These are phyloP conservation scores for Eufriesea mexicana DNA, from an alignment of 1,140 invertebrate species.

Conservation along the genomic window DNA sequence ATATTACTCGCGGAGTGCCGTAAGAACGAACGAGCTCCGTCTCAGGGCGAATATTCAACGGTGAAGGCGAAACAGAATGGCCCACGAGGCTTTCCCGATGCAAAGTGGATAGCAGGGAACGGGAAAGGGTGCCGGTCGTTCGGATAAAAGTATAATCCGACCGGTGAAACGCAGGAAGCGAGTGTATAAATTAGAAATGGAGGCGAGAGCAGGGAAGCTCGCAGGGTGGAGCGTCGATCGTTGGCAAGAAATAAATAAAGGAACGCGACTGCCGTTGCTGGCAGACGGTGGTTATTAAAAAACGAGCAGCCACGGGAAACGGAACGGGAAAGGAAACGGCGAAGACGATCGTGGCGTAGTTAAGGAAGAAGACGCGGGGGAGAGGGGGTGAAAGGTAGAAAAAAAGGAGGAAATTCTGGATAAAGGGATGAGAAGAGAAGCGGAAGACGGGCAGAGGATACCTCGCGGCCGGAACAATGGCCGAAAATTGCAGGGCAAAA, in stretches of 20 bases:
- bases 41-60: too few relatives aligned
- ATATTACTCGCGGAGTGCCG: too few relatives aligned
- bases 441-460: slow-evolving; percentile 39
- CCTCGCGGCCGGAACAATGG: slow-evolving; percentile 60
- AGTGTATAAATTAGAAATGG: slow-evolving; percentile 35
- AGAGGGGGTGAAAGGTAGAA: background rate
- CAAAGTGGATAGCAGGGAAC: background rate
- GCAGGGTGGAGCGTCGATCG: background rate
- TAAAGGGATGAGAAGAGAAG: slow-evolving; percentile 7
- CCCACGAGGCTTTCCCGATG: background rate
- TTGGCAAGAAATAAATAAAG: slow-evolving; percentile 12
- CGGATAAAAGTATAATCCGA: slow-evolving; percentile 18
- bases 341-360: too few relatives aligned
- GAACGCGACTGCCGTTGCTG: background rate
- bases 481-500: slow-evolving; percentile 62
- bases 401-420: background rate
- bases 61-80: background rate
- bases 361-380: background rate
- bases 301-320: background rate
- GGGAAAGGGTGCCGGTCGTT: background rate
- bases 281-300: slow-evolving; percentile 2
- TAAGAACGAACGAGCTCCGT: too few relatives aligned
- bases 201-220: background rate
- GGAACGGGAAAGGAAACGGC: background rate
- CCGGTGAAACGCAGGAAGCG: slow-evolving; percentile 1